phyloP scores from a whole-genome alignment of 2,797 vertebrate species.

The Sparus aurata region DNA sequence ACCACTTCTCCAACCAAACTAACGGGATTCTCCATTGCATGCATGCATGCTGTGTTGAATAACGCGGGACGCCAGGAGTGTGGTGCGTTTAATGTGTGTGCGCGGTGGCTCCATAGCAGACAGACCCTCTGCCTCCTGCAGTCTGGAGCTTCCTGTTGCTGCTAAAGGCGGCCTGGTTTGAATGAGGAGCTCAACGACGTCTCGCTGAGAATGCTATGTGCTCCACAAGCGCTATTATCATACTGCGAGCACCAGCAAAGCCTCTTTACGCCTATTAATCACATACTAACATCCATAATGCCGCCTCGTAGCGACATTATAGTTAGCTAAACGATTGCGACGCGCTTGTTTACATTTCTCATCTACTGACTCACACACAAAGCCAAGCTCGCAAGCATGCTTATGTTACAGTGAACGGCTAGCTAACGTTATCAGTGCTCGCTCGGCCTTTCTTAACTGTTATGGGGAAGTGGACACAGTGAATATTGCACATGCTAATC shows the following conservation, averaged over 20 bases:
- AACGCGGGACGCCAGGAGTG: too few species aligned
- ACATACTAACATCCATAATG: rapidly evolving
- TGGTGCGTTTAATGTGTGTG: neutral
- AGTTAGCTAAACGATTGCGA: neutral
- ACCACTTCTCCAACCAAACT: neutral
- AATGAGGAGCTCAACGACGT: slow-evolving; percentile 65
- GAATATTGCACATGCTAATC: slow-evolving; percentile 31
- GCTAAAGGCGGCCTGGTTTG: slow-evolving; percentile 85
- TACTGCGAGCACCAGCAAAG: neutral
- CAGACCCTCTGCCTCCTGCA: slow-evolving; percentile 72
- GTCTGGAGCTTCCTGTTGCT: slow-evolving; percentile 95
- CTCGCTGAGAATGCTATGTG: slow-evolving; percentile 1
- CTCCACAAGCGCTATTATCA: neutral
- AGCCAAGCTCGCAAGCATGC: neutral
- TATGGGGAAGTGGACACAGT: neutral
- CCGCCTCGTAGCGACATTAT: rapidly evolving
- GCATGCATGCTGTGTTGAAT: too few species aligned
- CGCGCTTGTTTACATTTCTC: slow-evolving; percentile 37
- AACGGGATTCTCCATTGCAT: too few species aligned
- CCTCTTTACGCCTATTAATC: too few species aligned
- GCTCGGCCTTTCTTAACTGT: slow-evolving; percentile 18
- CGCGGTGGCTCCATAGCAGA: slow-evolving; percentile 10
- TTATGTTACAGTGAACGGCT: neutral
- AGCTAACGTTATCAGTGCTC: slow-evolving; percentile 7
- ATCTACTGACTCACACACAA: neutral